Percentiles rank a stretch among this genome's conserved stretches.
Conservation (phyloP, 2,888 invertebrate genomes). For the Drosophila trichaetosa region DNA sequence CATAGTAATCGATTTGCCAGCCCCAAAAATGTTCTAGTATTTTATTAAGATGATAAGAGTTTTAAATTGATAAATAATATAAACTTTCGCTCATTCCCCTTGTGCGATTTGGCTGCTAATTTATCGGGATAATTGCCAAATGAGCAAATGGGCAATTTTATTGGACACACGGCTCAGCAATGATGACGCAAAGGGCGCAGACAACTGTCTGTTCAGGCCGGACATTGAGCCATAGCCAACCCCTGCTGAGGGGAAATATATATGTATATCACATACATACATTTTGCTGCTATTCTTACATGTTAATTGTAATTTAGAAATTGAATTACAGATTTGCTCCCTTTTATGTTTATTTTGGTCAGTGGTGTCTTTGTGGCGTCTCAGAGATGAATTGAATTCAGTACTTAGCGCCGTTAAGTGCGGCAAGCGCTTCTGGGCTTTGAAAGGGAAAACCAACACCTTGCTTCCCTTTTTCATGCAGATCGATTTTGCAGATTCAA, state of each 20-base stretch:
- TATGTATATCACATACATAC: not conserved
- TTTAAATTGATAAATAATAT: not conserved
- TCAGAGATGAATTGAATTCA: constrained; percentile 77
- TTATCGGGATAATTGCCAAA: constrained; percentile 85
- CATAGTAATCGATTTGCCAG: not conserved
- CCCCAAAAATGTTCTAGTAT: not conserved
- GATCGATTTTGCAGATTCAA: constrained; percentile 73
- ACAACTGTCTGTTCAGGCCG: constrained; percentile 3
- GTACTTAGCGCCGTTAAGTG: constrained; percentile 56
- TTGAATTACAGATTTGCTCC: constrained; percentile 71
- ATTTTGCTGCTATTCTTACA: constrained; percentile 63
- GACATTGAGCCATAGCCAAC: not conserved
- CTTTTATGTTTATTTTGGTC: not conserved
- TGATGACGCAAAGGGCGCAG: constrained; percentile 77
- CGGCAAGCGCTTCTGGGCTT: constrained; percentile 42
- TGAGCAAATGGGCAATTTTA: constrained; percentile 85
- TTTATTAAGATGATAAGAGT: not conserved
- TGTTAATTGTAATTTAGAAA: constrained; percentile 84
- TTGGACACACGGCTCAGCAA: constrained; percentile 78
- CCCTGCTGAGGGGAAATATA: not conserved
- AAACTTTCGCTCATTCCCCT: not conserved
- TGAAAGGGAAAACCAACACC: constrained; percentile 16
- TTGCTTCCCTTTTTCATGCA: constrained; percentile 23
- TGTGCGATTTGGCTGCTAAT: constrained; percentile 73
- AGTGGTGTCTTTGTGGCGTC: constrained; percentile 35